These are phyloP conservation scores for Cichladusa arquata DNA, from an alignment of 2,113 vertebrate species.

Conservation along the genomic window DNA sequence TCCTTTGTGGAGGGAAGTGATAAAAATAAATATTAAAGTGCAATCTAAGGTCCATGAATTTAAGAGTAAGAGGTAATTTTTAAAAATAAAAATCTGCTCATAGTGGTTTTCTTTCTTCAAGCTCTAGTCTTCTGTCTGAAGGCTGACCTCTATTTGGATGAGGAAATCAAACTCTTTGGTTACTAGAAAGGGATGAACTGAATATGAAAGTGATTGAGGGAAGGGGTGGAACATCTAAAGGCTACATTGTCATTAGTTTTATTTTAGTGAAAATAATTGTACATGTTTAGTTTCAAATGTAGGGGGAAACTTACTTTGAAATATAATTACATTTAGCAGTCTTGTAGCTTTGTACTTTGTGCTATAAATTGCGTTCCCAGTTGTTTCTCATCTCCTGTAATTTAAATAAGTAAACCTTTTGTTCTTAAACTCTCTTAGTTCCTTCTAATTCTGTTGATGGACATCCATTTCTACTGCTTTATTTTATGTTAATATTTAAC, in stretches of 20 bases:
- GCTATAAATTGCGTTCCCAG: constrained; percentile 73
- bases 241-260: constrained; percentile 52
- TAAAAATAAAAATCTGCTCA: neutral
- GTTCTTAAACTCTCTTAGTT: constrained; percentile 79
- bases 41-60: neutral
- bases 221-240: constrained; percentile 47
- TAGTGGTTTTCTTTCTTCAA: neutral
- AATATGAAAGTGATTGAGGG: constrained; percentile 43
- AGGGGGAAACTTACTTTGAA: constrained; percentile 62
- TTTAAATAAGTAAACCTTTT: constrained; percentile 83
- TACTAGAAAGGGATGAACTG: constrained; percentile 26
- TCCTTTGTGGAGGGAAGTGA: neutral
- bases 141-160: neutral
- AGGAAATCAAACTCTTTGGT: constrained; percentile 45
- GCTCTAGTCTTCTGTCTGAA: constrained; percentile 18
- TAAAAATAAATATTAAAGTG: constrained; percentile 11
- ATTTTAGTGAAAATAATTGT: constrained; percentile 64
- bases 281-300: constrained; percentile 56
- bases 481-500: constrained; percentile 83
- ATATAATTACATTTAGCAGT: constrained; percentile 70
- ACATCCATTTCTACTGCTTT: constrained; percentile 78
- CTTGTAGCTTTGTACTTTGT: constrained; percentile 64
- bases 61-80: constrained; percentile 7
- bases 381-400: constrained; percentile 77
- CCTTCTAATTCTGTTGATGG: constrained; percentile 81